These are phyloP conservation scores for Papilio demoleus DNA, from an alignment of 2,888 invertebrate genomes.

Conservation along the genomic window DNA sequence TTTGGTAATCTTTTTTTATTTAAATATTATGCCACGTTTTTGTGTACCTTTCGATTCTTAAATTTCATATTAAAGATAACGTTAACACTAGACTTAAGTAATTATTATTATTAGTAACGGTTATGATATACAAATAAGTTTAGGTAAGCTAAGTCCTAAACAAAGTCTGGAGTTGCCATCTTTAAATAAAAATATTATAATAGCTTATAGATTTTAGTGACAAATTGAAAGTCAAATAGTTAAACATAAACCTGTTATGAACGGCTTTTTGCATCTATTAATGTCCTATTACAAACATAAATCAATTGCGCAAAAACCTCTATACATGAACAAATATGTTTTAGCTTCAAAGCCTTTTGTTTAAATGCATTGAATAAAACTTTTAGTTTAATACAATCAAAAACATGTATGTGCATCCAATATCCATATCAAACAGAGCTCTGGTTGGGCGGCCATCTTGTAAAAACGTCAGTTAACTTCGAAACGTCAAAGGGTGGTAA, in stretches of 20 bases:
- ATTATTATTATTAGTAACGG: conserved; percentile 1
- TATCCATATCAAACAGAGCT: too few relatives aligned
- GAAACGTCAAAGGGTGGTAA: too few relatives aligned
- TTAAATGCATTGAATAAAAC: conserved; percentile 7
- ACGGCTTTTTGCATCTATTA: conserved; percentile 20
- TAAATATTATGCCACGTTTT: not conserved
- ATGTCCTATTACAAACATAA: conserved; percentile 23
- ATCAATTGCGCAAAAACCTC: conserved; percentile 13
- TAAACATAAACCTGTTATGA: conserved; percentile 10
- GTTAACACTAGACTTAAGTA: not conserved
- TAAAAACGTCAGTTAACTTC: too few relatives aligned
- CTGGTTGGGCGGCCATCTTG: too few relatives aligned
- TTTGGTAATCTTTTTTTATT: too few relatives aligned
- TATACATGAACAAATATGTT: conserved; percentile 11
- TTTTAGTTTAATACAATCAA: not conserved
- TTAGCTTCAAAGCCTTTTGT: not conserved
- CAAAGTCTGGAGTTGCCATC: not conserved
- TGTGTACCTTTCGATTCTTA: not conserved
- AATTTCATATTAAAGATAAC: not conserved
- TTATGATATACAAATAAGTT: conserved; percentile 1
- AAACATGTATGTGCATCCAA: too few relatives aligned
- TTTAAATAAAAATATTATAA: not conserved
- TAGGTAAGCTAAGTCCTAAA: not conserved
- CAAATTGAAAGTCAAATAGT: conserved; percentile 1
- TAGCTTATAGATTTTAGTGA: not conserved